A percentile compares a stretch with the other conserved stretches of the same genome.
Conservation (phyloP, 2,888 invertebrate species). For the Pelosia muscerda region DNA sequence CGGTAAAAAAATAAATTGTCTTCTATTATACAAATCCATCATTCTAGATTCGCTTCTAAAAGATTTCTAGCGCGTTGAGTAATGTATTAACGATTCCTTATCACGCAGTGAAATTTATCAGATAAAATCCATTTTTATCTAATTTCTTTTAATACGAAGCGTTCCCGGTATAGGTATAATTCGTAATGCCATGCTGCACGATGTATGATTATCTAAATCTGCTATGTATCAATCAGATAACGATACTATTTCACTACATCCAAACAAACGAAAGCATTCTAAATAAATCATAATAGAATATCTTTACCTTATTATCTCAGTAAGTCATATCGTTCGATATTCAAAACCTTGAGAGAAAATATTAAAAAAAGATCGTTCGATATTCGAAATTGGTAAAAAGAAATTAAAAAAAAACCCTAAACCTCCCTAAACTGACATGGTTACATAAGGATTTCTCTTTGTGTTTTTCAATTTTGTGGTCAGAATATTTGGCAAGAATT, state of each 20-base stretch:
- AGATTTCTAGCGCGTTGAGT: too few relatives aligned
- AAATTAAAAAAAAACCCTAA: too few relatives aligned
- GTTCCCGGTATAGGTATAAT: neutral
- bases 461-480: neutral
- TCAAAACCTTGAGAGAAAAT: neutral
- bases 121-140: neutral
- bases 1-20: too few relatives aligned
- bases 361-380: neutral
- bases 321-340: neutral
- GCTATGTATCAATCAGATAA: slow-evolving; percentile 4
- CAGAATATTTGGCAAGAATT: too few relatives aligned
- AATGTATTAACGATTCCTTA: too few relatives aligned
- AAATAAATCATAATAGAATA: neutral
- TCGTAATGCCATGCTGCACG: neutral
- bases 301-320: neutral
- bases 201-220: neutral
- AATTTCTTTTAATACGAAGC: slow-evolving; percentile 1
- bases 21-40: too few relatives aligned
- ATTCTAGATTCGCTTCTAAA: too few relatives aligned
- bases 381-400: too few relatives aligned
- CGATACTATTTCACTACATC: neutral
- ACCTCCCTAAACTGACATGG: too few relatives aligned
- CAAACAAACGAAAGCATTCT: neutral
- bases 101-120: neutral
- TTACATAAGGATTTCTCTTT: too few relatives aligned